A percentile compares a stretch with the other conserved stretches of the same genome.
Evolutionary conservation across 2,113 vertebrate species (phyloP).

Genomic region (Pteronura brasiliensis): DNA sequence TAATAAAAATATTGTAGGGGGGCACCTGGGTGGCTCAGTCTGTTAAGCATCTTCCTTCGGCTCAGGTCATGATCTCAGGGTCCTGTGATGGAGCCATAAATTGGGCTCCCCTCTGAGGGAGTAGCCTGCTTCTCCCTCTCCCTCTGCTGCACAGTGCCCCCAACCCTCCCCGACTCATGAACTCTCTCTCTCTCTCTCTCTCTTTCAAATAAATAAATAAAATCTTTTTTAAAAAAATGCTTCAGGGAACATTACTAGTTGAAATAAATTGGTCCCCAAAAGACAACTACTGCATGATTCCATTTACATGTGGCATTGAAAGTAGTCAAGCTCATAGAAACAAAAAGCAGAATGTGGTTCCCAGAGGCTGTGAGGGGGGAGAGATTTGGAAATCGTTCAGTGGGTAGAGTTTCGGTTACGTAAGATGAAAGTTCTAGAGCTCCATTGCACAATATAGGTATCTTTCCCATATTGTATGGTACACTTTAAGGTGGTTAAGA

Average conservation of each 20-base stretch:
- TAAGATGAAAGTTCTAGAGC: not conserved
- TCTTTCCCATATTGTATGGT: not conserved
- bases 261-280: not conserved
- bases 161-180: too few relatives aligned
- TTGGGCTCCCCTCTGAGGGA: not conserved
- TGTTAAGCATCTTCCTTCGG: not conserved
- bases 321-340: not conserved
- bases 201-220: not conserved
- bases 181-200: not conserved
- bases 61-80: not conserved
- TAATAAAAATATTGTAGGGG: not conserved
- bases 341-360: not conserved
- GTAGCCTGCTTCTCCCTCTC: not conserved
- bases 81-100: not conserved
- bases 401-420: not conserved
- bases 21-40: not conserved
- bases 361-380: too few relatives aligned
- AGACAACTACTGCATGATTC: not conserved
- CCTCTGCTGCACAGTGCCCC: not conserved
- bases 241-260: too few relatives aligned
- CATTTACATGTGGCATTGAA: not conserved
- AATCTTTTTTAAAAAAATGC: not conserved
- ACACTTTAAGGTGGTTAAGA: not conserved
- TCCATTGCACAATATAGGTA: not conserved
- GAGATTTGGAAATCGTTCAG: not conserved